Evolutionary conservation across 2,888 invertebrate species (phyloP), one percentile per base, ranked within the genome.

Genomic region (Dicranocentrus wangi): DNA sequence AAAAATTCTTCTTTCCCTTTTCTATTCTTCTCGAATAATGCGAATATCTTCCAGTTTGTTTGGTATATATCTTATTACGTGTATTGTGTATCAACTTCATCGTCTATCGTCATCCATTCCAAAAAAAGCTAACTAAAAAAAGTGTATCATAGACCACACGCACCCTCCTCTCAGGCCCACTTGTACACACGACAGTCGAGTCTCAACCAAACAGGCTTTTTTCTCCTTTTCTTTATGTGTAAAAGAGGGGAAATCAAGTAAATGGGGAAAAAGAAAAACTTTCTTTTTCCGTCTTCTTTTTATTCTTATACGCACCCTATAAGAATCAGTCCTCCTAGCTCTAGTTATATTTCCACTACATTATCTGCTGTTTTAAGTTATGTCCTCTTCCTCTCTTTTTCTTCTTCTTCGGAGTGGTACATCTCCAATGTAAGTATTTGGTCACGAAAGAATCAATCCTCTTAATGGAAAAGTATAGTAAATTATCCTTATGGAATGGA

Each of bases 381-480:
- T 60, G 60, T 23, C 43, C 19, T 66, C 61, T 69, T 69, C 25
- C 51, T 61, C 23, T 25, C 8, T 19, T 65, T 28, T 55, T 66
- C 51, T 66, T 66, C 19, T 60, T n/a, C 19, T 13, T 60, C 19
- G 25, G 1, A 19, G 25, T 55, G 55, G 15, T 32, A 51, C 60
- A 79, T 72, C 66, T 72, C 55, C 55, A 72, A 66, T 58, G 60
- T 73, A 69, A 72, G 82, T 83, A 83, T 82, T 83, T 84, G 84
- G 85, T 86, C 86, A 85, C 84, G 84, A 86, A 86, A 86, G 87
- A 87, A 85, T 87, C 86, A 86, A 87, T 87, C 85, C 85, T 83
- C 82, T 84, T 86, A 87, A 87, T 87, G 87, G 87, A 87, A 87
- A 86, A 86, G 86, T 85, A 85, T 82, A 85, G 83, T 86, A 85